Evolutionary conservation across 2,797 vertebrate species (phyloP).

Genomic region (Coccyzus lansbergi): DNA sequence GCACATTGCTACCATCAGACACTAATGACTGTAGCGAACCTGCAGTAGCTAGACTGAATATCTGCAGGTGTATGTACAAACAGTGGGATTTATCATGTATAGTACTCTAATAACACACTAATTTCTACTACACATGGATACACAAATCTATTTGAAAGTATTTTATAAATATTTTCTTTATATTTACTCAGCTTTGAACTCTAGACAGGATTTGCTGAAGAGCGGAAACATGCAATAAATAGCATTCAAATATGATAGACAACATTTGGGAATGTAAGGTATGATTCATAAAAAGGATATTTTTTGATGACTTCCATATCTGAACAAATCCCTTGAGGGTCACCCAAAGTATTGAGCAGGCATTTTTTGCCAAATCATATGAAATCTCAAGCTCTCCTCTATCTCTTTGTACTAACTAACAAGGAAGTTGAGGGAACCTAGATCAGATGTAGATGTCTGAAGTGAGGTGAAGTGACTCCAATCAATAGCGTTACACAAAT

Average conservation of each 20-base stretch:
- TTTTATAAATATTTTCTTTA: background rate
- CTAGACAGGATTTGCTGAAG: background rate
- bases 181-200: background rate
- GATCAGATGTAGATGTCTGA: background rate
- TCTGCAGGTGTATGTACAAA: background rate
- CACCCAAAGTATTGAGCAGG: background rate
- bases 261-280: background rate
- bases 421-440: background rate
- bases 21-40: background rate
- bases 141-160: background rate
- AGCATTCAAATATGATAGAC: background rate
- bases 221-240: background rate
- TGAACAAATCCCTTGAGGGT: background rate
- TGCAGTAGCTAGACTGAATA: background rate
- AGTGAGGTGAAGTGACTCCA: background rate
- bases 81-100: background rate
- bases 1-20: background rate
- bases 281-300: background rate
- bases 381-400: background rate
- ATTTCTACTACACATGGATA: background rate
- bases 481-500: background rate
- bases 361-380: background rate
- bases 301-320: background rate
- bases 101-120: no score
- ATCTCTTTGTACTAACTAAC: background rate